These are phyloP conservation scores for Hypothenemus hampei DNA, from an alignment of 1,140 invertebrate genomes.

Conservation along the genomic window DNA sequence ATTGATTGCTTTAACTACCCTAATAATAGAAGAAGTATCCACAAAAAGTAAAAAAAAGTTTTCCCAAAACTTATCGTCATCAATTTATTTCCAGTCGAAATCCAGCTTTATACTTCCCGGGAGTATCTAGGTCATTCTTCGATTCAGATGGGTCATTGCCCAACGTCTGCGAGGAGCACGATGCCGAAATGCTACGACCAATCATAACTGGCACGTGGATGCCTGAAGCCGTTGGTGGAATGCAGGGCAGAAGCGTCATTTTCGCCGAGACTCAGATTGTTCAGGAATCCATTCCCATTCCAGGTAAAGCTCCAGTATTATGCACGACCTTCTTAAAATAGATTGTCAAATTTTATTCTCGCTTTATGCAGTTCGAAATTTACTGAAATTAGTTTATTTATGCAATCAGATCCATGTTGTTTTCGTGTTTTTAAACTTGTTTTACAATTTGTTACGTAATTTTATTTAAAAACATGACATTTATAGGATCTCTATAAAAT, in stretches of 20 bases:
- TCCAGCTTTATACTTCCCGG: conserved; percentile 55
- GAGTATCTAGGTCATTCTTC: conserved; percentile 54
- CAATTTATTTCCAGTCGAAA: conserved; percentile 38
- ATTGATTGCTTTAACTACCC: too few relatives aligned
- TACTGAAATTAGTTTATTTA: too few relatives aligned
- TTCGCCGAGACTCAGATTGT: conserved; percentile 90
- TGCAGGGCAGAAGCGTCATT: conserved; percentile 73
- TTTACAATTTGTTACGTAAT: too few relatives aligned
- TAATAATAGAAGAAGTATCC: too few relatives aligned
- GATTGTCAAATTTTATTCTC: background rate
- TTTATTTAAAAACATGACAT: too few relatives aligned
- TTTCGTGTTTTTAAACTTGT: too few relatives aligned
- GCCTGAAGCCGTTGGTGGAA: conserved; percentile 76
- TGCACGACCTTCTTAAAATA: background rate
- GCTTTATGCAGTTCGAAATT: background rate
- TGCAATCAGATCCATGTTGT: too few relatives aligned
- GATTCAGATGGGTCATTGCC: conserved; percentile 50
- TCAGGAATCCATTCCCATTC: conserved; percentile 89
- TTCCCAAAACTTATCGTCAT: background rate
- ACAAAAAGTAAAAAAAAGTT: too few relatives aligned
- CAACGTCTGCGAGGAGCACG: conserved; percentile 75
- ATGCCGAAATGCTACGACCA: conserved; percentile 74
- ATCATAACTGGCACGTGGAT: conserved; percentile 82
- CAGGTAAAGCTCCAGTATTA: conserved; percentile 47
- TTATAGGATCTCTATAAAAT: too few relatives aligned